A percentile compares a stretch with the other conserved stretches of the same genome.
Evolutionary conservation across 2,113 vertebrate species (phyloP).

Genomic region (Macrotis lagotis): DNA sequence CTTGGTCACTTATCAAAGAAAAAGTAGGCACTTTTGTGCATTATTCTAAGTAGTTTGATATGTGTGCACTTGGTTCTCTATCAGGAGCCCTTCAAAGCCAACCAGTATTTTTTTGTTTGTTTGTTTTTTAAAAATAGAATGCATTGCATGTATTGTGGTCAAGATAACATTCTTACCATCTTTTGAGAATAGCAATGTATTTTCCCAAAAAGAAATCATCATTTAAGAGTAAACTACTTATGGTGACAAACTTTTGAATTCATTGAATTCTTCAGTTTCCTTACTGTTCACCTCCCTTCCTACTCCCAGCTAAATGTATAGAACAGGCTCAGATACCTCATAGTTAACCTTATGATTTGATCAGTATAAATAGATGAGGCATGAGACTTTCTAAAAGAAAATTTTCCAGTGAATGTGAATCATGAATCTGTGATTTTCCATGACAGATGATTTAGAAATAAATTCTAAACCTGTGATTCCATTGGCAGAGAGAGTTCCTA

Average conservation of each 20-base stretch:
- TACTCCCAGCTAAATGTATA: neutral
- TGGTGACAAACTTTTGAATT: neutral
- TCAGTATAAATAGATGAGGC: neutral
- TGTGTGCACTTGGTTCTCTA: neutral
- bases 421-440: neutral
- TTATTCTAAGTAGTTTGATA: neutral
- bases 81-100: neutral
- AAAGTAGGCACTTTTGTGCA: neutral
- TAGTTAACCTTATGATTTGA: neutral
- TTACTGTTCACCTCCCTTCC: neutral
- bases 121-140: neutral
- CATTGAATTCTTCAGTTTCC: neutral
- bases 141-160: neutral
- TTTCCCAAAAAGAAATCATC: neutral
- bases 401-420: neutral
- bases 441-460: neutral
- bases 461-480: neutral
- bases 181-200: neutral
- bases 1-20: neutral
- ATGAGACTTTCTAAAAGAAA: neutral
- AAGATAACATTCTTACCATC: neutral
- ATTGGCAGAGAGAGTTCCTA: neutral
- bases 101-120: neutral
- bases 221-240: neutral
- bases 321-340: neutral